Evolutionary conservation across 1,140 invertebrate genomes (phyloP), one percentile per base, ranked within the genome.

Genomic region (Pteromalus puparum): DNA sequence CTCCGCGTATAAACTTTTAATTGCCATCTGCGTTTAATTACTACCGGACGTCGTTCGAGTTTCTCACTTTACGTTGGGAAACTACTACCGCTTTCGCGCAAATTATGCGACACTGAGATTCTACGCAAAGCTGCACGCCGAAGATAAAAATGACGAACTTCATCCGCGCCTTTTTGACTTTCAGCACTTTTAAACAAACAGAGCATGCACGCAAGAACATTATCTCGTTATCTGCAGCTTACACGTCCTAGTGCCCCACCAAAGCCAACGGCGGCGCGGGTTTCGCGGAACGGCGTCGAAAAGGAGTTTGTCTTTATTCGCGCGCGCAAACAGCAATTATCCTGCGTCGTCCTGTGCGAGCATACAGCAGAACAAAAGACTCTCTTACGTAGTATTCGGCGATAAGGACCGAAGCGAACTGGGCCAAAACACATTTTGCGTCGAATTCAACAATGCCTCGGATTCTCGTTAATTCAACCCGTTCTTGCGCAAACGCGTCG

Each of bases 1-100:
- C 53, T 61, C 53, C 15, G 53, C n/a, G 18, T n/a, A 61, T 67
- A 76, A 82, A 76, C 73, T 76, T 82, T 82, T 82, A 82, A 82
- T 82, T 82, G 15, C 70, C 26, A 53, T 74, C 38, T n/a, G 12
- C 68, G 15, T 72, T 53, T 72, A 2, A 68, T 81, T 48, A 70
- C 68, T 80, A 38, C 26, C 12, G 9, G 61, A 79, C 53, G 24
- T 70, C 7, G 12, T 70, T 10, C 15, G 30, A 61, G 53, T 48
- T 70, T 80, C 42, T 26, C 38, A 18, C 24, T 74, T 67, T 72
- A 34, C 30, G 73, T 34, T 38, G 68, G 68, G 4, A 26, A 72
- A 42, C 38, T 42, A 7, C 38, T 42, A 42, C 38, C 38, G 38
- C 9, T 42, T 42, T 42, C 9, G 10, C 38, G 7, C 10, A 21